Evolutionary conservation across 1,140 invertebrate species (phyloP).

Genomic region (Magallana ariakensis): DNA sequence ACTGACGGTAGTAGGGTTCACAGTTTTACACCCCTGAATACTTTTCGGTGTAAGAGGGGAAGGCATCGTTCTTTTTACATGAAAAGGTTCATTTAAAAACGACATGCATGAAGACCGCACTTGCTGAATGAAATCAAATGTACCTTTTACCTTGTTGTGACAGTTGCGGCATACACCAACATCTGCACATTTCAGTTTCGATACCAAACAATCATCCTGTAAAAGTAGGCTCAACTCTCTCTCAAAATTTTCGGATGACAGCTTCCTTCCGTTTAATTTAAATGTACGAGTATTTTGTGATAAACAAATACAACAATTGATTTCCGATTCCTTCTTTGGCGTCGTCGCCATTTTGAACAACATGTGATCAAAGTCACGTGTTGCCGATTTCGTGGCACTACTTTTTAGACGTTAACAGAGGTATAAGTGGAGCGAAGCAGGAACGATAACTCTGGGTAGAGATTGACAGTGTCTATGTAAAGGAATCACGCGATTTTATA

Average conservation of each 20-base stretch:
- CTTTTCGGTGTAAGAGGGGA: constrained; percentile 11
- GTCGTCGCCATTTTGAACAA: constrained; percentile 29
- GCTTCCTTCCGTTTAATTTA: constrained; percentile 14
- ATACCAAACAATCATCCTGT: not conserved
- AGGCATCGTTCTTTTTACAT: constrained; percentile 6
- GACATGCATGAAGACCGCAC: not conserved
- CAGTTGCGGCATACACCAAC: not conserved
- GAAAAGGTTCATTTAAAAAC: constrained; percentile 15
- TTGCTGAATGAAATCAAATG: constrained; percentile 12
- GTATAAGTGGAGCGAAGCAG: too few relatives aligned
- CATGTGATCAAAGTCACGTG: not conserved
- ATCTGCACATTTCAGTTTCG: not conserved
- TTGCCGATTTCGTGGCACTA: too few relatives aligned
- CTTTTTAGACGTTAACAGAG: too few relatives aligned
- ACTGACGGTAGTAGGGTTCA: not conserved
- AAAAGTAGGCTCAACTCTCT: not conserved
- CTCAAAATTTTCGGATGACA: not conserved
- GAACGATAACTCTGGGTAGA: too few relatives aligned
- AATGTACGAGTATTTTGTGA: not conserved
- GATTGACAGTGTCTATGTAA: too few relatives aligned
- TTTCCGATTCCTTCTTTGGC: constrained; percentile 8
- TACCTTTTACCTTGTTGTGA: not conserved
- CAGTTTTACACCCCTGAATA: constrained; percentile 11
- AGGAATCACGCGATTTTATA: too few relatives aligned
- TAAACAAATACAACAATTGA: constrained; percentile 1